Conservation (phyloP, 2,113 vertebrate genomes). For the Paracyprichromis sp. region DNA sequence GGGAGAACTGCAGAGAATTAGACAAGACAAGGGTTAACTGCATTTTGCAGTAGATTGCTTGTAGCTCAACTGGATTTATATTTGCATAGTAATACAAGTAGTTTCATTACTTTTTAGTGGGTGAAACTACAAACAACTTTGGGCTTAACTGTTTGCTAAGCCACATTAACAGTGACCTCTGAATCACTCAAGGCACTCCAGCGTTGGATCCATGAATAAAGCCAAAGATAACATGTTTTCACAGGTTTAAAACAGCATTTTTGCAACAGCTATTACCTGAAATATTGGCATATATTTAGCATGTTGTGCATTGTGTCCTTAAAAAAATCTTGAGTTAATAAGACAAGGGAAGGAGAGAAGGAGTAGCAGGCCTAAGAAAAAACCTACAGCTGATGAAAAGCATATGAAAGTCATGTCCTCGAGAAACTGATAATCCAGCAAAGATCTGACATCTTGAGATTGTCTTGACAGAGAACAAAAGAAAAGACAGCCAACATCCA, state of each 20-base stretch:
- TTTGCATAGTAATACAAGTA: neutral
- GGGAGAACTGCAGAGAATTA: neutral
- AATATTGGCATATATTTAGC: neutral
- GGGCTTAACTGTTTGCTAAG: neutral
- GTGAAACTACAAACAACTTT: neutral
- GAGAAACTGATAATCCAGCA: neutral
- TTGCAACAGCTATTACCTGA: neutral
- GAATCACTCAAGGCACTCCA: neutral
- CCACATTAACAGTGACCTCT: neutral
- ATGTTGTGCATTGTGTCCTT: neutral
- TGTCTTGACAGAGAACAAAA: neutral
- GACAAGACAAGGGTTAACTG: neutral
- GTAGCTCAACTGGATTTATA: neutral
- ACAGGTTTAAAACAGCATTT: neutral
- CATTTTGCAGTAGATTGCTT: neutral
- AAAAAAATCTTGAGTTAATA: neutral
- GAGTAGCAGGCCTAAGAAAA: neutral
- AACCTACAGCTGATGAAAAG: neutral
- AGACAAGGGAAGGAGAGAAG: neutral
- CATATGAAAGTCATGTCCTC: neutral
- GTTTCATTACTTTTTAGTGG: neutral
- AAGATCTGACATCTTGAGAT: neutral
- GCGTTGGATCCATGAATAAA: neutral
- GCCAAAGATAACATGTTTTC: neutral
- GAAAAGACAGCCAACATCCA: neutral